Evolutionary conservation across 2,113 vertebrate genomes (phyloP).

Genomic region (Megaptera novaeangliae): DNA sequence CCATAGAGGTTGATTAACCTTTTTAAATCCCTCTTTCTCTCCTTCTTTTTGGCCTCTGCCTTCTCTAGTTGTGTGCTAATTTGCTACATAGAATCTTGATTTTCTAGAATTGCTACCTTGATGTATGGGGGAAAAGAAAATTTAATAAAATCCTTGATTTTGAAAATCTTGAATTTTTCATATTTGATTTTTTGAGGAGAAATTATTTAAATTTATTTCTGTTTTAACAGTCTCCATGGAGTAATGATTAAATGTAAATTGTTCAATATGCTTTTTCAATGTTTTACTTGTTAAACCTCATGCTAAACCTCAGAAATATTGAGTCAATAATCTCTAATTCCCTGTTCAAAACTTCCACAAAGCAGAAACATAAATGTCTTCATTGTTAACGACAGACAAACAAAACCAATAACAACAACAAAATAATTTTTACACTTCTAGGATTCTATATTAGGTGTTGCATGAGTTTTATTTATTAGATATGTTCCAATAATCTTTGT

Average conservation of each 20-base stretch:
- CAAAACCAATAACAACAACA: background rate
- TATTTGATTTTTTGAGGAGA: background rate
- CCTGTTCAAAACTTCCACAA: background rate
- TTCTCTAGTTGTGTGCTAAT: background rate
- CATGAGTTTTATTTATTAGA: background rate
- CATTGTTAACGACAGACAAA: background rate
- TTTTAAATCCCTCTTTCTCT: background rate
- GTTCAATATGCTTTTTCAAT: background rate
- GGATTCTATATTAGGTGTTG: background rate
- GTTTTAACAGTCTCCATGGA: background rate
- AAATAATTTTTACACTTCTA: background rate
- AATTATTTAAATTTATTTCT: slow-evolving; percentile 11
- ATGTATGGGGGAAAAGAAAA: background rate
- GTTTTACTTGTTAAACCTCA: background rate
- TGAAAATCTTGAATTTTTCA: background rate
- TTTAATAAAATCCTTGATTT: background rate
- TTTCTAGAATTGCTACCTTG: background rate
- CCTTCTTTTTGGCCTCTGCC: background rate
- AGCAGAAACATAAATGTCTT: background rate
- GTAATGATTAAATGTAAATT: background rate
- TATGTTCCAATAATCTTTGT: background rate
- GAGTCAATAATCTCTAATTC: background rate
- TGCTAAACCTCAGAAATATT: background rate
- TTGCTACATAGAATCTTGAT: background rate
- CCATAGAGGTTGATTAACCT: background rate